Percentiles rank a stretch among this genome's conserved stretches.
These are phyloP conservation scores for Arbacia lixula DNA, from an alignment of 53 echinoderm and acorn worm genomes.

Conservation along the genomic window DNA sequence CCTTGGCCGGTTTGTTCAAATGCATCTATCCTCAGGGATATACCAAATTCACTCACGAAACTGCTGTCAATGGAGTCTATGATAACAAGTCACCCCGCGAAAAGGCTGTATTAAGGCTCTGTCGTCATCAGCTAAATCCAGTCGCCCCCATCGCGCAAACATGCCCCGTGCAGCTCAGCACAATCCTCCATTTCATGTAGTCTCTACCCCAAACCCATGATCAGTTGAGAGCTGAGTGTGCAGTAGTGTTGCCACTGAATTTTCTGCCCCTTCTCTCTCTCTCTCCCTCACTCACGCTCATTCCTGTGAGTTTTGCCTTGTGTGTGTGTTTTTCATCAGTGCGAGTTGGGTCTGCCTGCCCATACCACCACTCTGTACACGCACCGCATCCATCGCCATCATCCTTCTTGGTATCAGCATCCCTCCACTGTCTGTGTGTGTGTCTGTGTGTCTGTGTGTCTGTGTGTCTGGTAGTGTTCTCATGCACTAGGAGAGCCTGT, in stretches of 20 bases:
- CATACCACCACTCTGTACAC: conserved; percentile 25
- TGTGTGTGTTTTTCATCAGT: conserved; percentile 46
- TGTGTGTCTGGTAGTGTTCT: neutral
- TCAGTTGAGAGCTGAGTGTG: no score
- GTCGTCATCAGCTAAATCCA: conserved; percentile 53
- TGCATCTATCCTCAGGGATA: no score
- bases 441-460: neutral
- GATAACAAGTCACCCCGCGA: no score
- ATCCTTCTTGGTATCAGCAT: neutral
- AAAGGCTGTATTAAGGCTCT: conserved; percentile 30
- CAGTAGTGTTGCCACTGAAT: no score
- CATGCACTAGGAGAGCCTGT: neutral
- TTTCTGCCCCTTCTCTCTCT: no score
- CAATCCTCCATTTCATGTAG: conserved; percentile 9
- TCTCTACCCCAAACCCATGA: conserved; percentile 1
- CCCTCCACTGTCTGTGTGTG: neutral
- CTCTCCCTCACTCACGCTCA: no score
- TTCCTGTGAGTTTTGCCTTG: neutral
- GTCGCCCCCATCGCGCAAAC: conserved; percentile 10
- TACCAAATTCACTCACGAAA: no score
- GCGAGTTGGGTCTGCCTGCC: neutral
- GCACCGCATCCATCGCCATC: conserved; percentile 22
- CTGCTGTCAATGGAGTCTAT: no score
- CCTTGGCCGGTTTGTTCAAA: no score
- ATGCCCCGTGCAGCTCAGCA: conserved; percentile 7